Base-by-base conservation (phyloP, 1,140 invertebrate species). In the Leguminivora glycinivorella region DNA sequence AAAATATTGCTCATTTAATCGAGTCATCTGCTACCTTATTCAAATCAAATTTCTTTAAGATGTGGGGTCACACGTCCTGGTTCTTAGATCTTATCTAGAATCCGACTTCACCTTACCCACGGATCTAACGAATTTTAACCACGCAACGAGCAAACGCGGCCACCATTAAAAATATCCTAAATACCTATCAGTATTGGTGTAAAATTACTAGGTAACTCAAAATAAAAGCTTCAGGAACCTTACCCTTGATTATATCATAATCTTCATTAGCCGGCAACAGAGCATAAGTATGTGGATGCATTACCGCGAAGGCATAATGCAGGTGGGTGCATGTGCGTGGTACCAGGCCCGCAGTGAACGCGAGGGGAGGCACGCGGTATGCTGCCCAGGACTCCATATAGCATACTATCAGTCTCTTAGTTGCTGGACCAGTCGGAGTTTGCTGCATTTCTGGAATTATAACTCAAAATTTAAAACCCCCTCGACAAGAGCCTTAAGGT, bases 241-340 rank as follows among this genome's bases (percentile, higher is more conserved):
- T 83, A 93, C 93, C 93, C 90, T 93, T 93, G 31, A 94, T 82
- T 26, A 93, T 75, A 78, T 94, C 93, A 76, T 92, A 93, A 72
- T 93, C 93, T 75, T 93, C 91, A 81, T 94, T 93, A 4, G 93
- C 91, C 0, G 95, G 91, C 25, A 93, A 88, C 1, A 96, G 84
- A 10, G 91, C 90, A 68, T 93, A 93, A 0, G 92, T 93, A 68
- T 94, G 92, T 1, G 94, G 93, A 79, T 96, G 94, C 75, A 96
- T 76, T 9, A 94, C 94, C 1, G 96, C 95, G 75, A 95, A 96
- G 7, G 95, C 94, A 80, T 97, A 97, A 68, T 97, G 93, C 7
- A 97, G 85, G 84, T 98, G 96, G 4, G 96, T 96, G 88, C 97
- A 98, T 14, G 88, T 84, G n/a, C 94, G 93, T 0, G 95, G 94